Evolutionary conservation across 2,888 invertebrate species (phyloP).

Genomic region (Aspidiotus rigidus): DNA sequence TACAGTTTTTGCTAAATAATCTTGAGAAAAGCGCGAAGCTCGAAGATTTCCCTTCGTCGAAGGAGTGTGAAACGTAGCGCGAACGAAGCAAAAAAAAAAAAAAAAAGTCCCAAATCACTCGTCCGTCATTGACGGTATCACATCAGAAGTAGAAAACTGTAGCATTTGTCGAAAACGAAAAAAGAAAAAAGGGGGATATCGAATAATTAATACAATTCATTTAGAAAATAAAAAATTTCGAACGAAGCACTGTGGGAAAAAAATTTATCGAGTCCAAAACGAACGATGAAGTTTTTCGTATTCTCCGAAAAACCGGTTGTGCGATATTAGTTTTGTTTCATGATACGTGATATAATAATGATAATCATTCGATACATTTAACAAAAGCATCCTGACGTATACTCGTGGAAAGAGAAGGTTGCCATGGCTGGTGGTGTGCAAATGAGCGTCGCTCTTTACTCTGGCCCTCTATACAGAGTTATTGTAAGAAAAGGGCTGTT

Average conservation of each 20-base stretch:
- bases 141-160: no score
- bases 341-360: background rate
- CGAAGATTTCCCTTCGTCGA: no score
- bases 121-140: background rate
- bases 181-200: background rate
- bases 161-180: background rate
- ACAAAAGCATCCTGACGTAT: conserved; percentile 25
- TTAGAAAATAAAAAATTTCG: no score
- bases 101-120: conserved; percentile 1
- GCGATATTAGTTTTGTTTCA: background rate
- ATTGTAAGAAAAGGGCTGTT: conserved; percentile 25
- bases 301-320: conserved; percentile 4
- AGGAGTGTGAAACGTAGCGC: background rate
- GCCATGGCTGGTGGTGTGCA: conserved; percentile 23
- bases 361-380: conserved; percentile 25
- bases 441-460: conserved; percentile 14
- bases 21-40: no score
- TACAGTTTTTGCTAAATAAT: background rate
- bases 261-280: background rate
- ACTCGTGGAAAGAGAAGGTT: conserved; percentile 20
- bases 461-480: conserved; percentile 25
- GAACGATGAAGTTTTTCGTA: conserved; percentile 2
- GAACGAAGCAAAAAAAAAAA: background rate
- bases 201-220: no score
- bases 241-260: background rate